Evolutionary conservation across 2,888 invertebrate genomes (phyloP).

Genomic region (Molanna angustata): DNA sequence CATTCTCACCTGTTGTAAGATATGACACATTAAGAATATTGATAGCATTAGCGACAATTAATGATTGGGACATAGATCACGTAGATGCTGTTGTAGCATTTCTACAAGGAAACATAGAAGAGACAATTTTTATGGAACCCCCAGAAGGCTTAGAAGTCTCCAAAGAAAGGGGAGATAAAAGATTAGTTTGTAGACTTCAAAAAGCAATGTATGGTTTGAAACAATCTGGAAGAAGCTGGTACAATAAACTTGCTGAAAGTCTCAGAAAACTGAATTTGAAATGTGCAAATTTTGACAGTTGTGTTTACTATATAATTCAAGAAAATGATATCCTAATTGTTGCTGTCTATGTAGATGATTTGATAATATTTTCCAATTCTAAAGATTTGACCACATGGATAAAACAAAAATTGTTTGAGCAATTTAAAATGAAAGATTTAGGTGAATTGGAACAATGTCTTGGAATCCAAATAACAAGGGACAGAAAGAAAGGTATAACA

Average conservation of each 20-base stretch:
- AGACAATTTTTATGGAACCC: background rate
- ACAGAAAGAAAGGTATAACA: conserved; percentile 1
- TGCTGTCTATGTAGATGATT: conserved; percentile 4
- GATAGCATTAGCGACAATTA: conserved; percentile 1
- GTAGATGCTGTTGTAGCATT: conserved; percentile 3
- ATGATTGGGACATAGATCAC: conserved; percentile 4
- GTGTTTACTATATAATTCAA: background rate
- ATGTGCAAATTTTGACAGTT: conserved; percentile 3
- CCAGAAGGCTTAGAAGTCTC: conserved; percentile 6
- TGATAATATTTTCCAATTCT: conserved; percentile 2
- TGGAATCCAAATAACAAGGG: conserved; percentile 1
- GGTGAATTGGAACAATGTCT: background rate
- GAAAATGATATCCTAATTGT: background rate
- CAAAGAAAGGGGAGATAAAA: conserved; percentile 5
- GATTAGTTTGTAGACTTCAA: conserved; percentile 3
- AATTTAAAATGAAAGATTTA: conserved; percentile 5
- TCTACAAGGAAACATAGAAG: conserved; percentile 2
- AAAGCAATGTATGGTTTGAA: conserved; percentile 4
- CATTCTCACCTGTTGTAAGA: conserved; percentile 5
- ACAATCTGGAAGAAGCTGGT: conserved; percentile 3
- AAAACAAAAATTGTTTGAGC: background rate
- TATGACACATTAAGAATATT: conserved; percentile 1
- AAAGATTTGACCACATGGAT: background rate
- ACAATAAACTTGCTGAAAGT: background rate
- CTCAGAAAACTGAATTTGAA: background rate